Evolutionary conservation across 2,797 vertebrate genomes (phyloP), one percentile per base, ranked within the genome.

Genomic region (Galago senegalensis): DNA sequence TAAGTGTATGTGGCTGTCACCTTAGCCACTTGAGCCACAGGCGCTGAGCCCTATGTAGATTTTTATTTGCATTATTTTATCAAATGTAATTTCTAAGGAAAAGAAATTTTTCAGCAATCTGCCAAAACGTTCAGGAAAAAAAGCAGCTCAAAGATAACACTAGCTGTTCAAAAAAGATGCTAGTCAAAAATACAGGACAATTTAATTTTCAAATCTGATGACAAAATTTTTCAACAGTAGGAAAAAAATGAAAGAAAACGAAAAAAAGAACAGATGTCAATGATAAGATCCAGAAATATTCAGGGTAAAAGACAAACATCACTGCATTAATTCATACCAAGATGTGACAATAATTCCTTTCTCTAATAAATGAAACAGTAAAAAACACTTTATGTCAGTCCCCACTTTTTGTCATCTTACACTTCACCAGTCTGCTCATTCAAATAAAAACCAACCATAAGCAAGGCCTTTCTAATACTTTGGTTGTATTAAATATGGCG

Each of bases 21-120:
- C 40, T 43, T 43, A 43, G 40, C 40, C 40, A 43, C 40, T 43
- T 43, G 40, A 43, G 40, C 40, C 40, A 43, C 40, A 43, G 40
- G 40, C 40, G 7, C 40, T 6, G 4, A 43, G 40, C 40, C 40
- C 56, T 27, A 77, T 43, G 3, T 65, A 65, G 65, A 67, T 25
- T 67, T 18, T 29, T 93, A 87, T 18, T 87, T 91, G 61, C 12
- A 79, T 5, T 94, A 20, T 29, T 84, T 53, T 83, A 82, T 69
- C 91, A 43, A 95, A 70, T 40, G 23, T 31, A 89, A 80, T 96
- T 70, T 82, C 49, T 37, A 97, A 87, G 29, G 21, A 73, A 95
- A 89, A 87, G 5, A 89, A 60, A 5, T 21, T 49, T 76, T 80
- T 91, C 49, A 91, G 31, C 40, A 69, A 92, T 79, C 53, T 96